Evolutionary conservation across 2,888 invertebrate genomes (phyloP).

Genomic region (Brenthis daphne): DNA sequence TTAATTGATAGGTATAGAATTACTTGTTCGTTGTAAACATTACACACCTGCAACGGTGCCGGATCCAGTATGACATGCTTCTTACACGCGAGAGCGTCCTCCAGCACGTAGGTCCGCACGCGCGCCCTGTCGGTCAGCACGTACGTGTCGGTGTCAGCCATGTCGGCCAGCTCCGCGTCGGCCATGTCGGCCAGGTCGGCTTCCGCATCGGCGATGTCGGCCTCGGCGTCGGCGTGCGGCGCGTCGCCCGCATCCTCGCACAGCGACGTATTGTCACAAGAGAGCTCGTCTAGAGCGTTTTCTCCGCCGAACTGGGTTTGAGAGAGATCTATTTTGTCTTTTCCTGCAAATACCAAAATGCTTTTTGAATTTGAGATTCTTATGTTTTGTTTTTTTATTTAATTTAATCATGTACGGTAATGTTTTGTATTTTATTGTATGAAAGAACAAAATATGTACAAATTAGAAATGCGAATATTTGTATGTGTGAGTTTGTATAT

Average conservation of each 20-base stretch:
- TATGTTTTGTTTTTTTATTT: neutral
- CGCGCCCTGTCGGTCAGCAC: constrained; percentile 66
- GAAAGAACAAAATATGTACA: too few species aligned
- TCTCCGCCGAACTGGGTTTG: constrained; percentile 47
- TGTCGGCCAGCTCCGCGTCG: constrained; percentile 45
- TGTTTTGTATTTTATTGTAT: too few species aligned
- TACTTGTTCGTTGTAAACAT: too few species aligned
- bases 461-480: too few species aligned
- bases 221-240: constrained; percentile 41
- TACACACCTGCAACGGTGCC: constrained; percentile 34
- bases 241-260: constrained; percentile 52
- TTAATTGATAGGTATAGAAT: too few species aligned
- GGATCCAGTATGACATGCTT: constrained; percentile 58
- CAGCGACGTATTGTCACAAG: constrained; percentile 51
- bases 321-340: constrained; percentile 61
- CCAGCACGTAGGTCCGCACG: constrained; percentile 63
- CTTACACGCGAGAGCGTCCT: constrained; percentile 58
- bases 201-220: constrained; percentile 44
- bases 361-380: neutral
- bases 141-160: constrained; percentile 59
- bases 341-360: constrained; percentile 41
- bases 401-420: neutral
- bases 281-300: constrained; percentile 48
- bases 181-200: constrained; percentile 40
- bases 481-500: too few species aligned